These are phyloP conservation scores for Cyprinus carpio DNA, from an alignment of 2,113 vertebrate species.

Conservation along the genomic window DNA sequence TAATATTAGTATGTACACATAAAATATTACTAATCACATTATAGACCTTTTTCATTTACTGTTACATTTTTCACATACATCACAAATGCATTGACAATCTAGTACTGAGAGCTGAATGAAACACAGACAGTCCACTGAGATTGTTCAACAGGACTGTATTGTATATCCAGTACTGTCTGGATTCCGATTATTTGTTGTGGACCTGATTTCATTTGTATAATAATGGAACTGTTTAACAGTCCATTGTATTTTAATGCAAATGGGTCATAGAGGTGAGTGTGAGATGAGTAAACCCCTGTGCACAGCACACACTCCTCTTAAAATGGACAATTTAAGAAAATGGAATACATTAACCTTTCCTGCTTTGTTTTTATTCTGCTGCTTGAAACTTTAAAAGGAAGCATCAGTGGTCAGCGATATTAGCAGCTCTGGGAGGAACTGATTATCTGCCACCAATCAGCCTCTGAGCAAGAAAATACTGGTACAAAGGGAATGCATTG, in stretches of 20 bases:
- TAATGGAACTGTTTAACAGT: conserved; percentile 26
- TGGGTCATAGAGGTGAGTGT: conserved; percentile 7
- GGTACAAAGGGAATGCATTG: conserved; percentile 33
- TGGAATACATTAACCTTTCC: conserved; percentile 56
- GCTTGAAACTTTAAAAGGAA: conserved; percentile 44
- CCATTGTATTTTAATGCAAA: conserved; percentile 39
- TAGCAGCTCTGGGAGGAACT: conserved; percentile 17
- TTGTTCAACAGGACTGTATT: not conserved
- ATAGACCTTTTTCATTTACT: not conserved
- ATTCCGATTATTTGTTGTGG: conserved; percentile 8
- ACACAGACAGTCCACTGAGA: not conserved
- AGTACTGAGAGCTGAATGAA: conserved; percentile 2
- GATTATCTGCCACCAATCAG: conserved; percentile 35
- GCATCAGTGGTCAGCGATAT: conserved; percentile 34
- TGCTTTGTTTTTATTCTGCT: conserved; percentile 49
- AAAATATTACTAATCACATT: not conserved
- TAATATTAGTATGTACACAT: not conserved
- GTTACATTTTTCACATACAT: not conserved
- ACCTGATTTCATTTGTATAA: not conserved
- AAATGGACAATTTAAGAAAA: conserved; percentile 43
- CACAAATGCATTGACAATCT: not conserved
- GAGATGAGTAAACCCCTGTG: not conserved
- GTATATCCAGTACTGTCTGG: not conserved
- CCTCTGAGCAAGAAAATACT: conserved; percentile 45
- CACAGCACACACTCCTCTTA: conserved; percentile 12